Evolutionary conservation across 2,888 invertebrate genomes (phyloP).

Genomic region (Spodoptera picta): DNA sequence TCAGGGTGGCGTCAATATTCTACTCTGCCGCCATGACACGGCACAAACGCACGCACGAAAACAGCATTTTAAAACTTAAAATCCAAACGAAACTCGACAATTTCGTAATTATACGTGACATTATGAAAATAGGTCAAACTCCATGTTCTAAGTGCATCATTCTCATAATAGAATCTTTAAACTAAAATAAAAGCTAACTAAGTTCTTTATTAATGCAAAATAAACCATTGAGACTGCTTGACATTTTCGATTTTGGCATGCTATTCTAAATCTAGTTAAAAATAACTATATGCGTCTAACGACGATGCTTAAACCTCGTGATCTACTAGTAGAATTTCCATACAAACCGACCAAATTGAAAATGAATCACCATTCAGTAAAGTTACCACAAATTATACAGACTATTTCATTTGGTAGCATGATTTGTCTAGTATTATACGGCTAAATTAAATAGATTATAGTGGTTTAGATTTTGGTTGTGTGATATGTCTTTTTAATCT

Average conservation of each 20-base stretch:
- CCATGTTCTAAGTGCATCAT: constrained; percentile 30
- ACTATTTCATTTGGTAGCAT: constrained; percentile 23
- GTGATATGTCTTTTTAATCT: constrained; percentile 56
- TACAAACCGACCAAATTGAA: constrained; percentile 41
- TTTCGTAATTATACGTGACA: constrained; percentile 29
- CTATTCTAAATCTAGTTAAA: constrained; percentile 59
- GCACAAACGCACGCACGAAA: constrained; percentile 4
- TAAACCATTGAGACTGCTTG: constrained; percentile 47
- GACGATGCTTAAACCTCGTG: constrained; percentile 52
- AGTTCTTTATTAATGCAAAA: constrained; percentile 55
- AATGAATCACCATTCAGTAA: constrained; percentile 5
- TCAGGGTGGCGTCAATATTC: too few relatives aligned
- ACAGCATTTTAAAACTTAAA: constrained; percentile 16
- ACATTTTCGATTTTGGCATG: constrained; percentile 62
- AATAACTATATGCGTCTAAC: constrained; percentile 55
- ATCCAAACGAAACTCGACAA: constrained; percentile 1
- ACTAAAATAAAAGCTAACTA: constrained; percentile 48
- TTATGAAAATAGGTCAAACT: constrained; percentile 48
- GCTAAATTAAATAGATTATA: constrained; percentile 28
- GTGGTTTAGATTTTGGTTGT: constrained; percentile 15
- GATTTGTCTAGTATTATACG: constrained; percentile 23
- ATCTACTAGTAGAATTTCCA: constrained; percentile 59
- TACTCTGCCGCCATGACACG: too few relatives aligned
- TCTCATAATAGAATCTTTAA: constrained; percentile 36
- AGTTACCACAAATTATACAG: constrained; percentile 3